phyloP scores from a whole-genome alignment of 2,797 vertebrate genomes.

The Ptychobarbus kaznakovi region DNA sequence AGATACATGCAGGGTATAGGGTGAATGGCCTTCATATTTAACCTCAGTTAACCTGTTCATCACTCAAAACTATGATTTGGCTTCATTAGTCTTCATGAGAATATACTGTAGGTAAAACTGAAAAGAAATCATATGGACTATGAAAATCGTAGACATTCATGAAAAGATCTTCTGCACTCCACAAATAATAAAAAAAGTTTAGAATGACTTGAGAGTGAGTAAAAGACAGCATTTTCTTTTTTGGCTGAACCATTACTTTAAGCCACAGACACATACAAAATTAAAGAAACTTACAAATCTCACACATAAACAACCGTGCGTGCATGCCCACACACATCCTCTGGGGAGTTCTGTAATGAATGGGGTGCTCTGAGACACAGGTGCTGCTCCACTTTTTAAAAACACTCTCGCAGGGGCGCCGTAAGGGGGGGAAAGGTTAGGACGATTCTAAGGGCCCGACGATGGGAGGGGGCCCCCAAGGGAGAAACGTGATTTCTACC shows the following conservation, averaged over 20 bases:
- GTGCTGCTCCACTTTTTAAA: conserved; percentile 80
- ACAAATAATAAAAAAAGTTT: neutral
- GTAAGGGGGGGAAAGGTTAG: too few relatives aligned
- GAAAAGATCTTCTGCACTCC: neutral
- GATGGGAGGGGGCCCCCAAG: too few relatives aligned
- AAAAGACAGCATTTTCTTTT: neutral
- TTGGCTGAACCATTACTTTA: neutral
- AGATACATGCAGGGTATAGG: neutral
- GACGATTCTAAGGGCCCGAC: too few relatives aligned
- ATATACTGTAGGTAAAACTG: neutral
- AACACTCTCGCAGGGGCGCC: conserved; percentile 60
- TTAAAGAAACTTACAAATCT: conserved; percentile 31
- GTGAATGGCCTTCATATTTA: neutral
- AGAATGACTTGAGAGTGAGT: neutral
- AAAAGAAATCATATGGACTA: neutral
- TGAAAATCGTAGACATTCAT: neutral
- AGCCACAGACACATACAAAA: conserved; percentile 48
- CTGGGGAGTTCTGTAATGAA: conserved; percentile 78
- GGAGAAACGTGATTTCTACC: too few relatives aligned
- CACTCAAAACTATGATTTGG: neutral
- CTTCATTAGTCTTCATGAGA: neutral
- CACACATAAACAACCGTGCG: conserved; percentile 35
- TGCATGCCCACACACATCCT: conserved; percentile 57
- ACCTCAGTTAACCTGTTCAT: conserved; percentile 27
- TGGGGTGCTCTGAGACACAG: conserved; percentile 77